Base-by-base conservation (phyloP, 2,888 invertebrate species). In the Diarsia rubi region DNA sequence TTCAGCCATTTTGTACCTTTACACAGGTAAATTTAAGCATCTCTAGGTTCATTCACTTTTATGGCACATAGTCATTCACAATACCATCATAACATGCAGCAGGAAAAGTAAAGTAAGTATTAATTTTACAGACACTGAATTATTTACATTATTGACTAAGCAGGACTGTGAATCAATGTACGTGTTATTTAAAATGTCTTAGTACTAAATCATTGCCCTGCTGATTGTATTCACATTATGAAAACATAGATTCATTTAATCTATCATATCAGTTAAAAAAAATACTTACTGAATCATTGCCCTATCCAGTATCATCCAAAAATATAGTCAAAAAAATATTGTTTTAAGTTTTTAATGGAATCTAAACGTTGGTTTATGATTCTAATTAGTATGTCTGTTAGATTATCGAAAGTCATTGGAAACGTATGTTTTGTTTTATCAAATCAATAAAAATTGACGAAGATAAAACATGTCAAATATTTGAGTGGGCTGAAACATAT, bases 1-100 rank as follows among this genome's bases (percentile, higher is more conserved):
- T 98, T 31, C 96, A 97, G 90, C 97, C 97, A 62, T 98, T 97
- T 92, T 97, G 97, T 90, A 97, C 97, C 54, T 97, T 96, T 88
- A 97, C 95, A 81, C 94, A 96, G 95, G 96, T 95, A 88, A 91
- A 67, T 70, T 62, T 24, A n/a, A 37, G 2, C 19, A 21, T 60
- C n/a, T 73, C 4, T 60, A 80, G 27, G 27, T 59, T 21, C 14
- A 16, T 42, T 62, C 42, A 42, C 1, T 42, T 27, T n/a, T 3
- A 42, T 1, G 42, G 42, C 42, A 62, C 42, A 42, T 42, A 42
- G 42, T n/a, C 42, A 69, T 75, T 60, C 52, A 68, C 11, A 77
- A 16, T 27, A 9, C 54, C 3, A 12, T 45, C 14, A 78, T 47
- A 60, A n/a, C 27, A 52, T 54, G 19, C n/a, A 47, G 12, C 9